These are phyloP conservation scores for Magallana gigas DNA, from an alignment of 1,140 invertebrate species.

Conservation along the genomic window DNA sequence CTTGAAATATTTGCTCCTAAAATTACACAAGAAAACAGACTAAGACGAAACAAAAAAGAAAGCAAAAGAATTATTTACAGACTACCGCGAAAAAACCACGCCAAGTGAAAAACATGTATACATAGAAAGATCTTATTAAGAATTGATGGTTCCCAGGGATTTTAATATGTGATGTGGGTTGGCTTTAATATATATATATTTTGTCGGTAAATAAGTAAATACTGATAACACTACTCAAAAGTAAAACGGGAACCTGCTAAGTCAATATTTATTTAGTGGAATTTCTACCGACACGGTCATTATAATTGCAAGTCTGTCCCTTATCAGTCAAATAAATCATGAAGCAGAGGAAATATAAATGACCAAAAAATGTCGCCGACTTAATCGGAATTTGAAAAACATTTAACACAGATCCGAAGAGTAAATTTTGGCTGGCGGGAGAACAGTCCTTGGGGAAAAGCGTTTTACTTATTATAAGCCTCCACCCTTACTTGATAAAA, in stretches of 20 bases:
- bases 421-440: background rate
- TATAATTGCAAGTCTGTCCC: background rate
- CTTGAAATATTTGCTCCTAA: too few species aligned
- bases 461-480: background rate
- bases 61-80: too few species aligned
- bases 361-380: background rate
- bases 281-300: slow-evolving; percentile 8
- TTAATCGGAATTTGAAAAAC: slow-evolving; percentile 29
- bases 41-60: too few species aligned
- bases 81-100: too few species aligned
- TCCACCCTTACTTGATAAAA: background rate
- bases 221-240: background rate
- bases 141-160: background rate
- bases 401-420: background rate
- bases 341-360: background rate
- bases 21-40: too few species aligned
- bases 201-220: slow-evolving; percentile 19
- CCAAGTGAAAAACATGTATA: too few species aligned
- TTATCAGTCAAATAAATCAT: slow-evolving; percentile 29
- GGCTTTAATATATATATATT: background rate
- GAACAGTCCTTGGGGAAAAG: background rate
- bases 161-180: background rate
- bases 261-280: slow-evolving; percentile 14
- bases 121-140: too few species aligned
- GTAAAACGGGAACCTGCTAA: background rate